Evolutionary conservation across 2,113 vertebrate species (phyloP).

Genomic region (Podarcis raffonei): DNA sequence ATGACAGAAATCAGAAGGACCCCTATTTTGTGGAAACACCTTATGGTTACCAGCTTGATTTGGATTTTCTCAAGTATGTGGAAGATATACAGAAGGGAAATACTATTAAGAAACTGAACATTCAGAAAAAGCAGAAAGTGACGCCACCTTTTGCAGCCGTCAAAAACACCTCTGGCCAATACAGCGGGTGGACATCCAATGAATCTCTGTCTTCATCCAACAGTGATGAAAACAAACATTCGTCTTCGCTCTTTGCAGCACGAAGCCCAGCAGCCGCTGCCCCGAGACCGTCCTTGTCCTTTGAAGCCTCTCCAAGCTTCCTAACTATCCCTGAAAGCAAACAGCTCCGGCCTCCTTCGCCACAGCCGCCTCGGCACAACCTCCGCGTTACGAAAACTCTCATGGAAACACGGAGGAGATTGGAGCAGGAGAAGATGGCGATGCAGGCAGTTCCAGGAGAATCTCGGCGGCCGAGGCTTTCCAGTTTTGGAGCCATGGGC

Average conservation of each 20-base stretch:
- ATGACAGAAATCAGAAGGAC: slow-evolving; percentile 81
- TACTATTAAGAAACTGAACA: slow-evolving; percentile 92
- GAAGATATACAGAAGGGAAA: slow-evolving; percentile 97
- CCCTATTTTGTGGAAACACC: slow-evolving; percentile 96
- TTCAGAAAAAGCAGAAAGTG: slow-evolving; percentile 86
- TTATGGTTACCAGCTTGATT: slow-evolving; percentile 95
- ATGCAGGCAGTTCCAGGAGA: slow-evolving; percentile 83
- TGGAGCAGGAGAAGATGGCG: slow-evolving; percentile 91
- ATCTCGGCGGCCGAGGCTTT: slow-evolving; percentile 86
- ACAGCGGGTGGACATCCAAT: slow-evolving; percentile 86
- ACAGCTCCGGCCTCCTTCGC: slow-evolving; percentile 88
- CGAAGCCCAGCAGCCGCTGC: slow-evolving; percentile 75
- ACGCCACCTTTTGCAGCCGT: slow-evolving; percentile 58
- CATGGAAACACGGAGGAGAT: slow-evolving; percentile 93
- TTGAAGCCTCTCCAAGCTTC: slow-evolving; percentile 78
- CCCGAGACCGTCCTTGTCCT: slow-evolving; percentile 67
- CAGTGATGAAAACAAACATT: slow-evolving; percentile 90
- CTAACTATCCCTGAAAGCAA: slow-evolving; percentile 79
- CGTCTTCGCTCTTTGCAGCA: slow-evolving; percentile 73
- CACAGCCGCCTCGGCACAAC: slow-evolving; percentile 86
- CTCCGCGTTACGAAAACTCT: slow-evolving; percentile 95
- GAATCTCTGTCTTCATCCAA: slow-evolving; percentile 93
- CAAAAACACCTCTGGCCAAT: slow-evolving; percentile 73
- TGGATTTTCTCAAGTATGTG: slow-evolving; percentile 98
- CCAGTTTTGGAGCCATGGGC: slow-evolving; percentile 92